phyloP scores from a whole-genome alignment of 1,140 invertebrate species.

The Tigriopus japonicus region DNA sequence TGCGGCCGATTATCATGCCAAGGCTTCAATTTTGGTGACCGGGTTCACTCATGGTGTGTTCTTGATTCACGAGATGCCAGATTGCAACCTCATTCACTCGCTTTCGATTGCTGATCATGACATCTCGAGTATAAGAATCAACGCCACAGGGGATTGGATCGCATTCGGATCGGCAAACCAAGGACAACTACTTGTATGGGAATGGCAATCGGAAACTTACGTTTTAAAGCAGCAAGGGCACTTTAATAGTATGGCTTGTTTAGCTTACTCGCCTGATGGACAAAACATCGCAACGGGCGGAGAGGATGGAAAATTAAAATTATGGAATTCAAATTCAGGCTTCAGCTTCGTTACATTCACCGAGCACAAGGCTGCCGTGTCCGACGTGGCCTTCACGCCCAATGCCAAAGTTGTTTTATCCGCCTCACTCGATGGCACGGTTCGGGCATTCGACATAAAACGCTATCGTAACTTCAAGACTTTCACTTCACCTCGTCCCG shows the following conservation, averaged over 20 bases:
- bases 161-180: slow-evolving; percentile 53
- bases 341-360: slow-evolving; percentile 89
- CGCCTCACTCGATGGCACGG: slow-evolving; percentile 80
- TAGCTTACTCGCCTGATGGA: slow-evolving; percentile 79
- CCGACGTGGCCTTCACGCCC: slow-evolving; percentile 64
- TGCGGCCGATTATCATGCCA: slow-evolving; percentile 54
- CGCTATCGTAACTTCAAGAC: slow-evolving; percentile 93
- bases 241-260: slow-evolving; percentile 61
- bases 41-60: slow-evolving; percentile 65
- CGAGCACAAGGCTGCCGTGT: slow-evolving; percentile 65
- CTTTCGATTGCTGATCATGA: slow-evolving; percentile 58
- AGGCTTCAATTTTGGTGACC: slow-evolving; percentile 53
- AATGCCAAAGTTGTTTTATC: slow-evolving; percentile 61
- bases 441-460: slow-evolving; percentile 77
- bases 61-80: slow-evolving; percentile 77
- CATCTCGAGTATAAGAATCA: slow-evolving; percentile 60
- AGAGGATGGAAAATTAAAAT: slow-evolving; percentile 82
- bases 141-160: slow-evolving; percentile 81
- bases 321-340: slow-evolving; percentile 75
- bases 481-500: slow-evolving; percentile 66
- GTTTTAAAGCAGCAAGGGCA: slow-evolving; percentile 94
- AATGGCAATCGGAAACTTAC: slow-evolving; percentile 98
- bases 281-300: slow-evolving; percentile 77
- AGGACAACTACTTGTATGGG: slow-evolving; percentile 88
- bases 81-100: slow-evolving; percentile 76